Evolutionary conservation across 2,888 invertebrate genomes (phyloP), one percentile per base, ranked within the genome.

Genomic region (Synergus laeviventris): DNA sequence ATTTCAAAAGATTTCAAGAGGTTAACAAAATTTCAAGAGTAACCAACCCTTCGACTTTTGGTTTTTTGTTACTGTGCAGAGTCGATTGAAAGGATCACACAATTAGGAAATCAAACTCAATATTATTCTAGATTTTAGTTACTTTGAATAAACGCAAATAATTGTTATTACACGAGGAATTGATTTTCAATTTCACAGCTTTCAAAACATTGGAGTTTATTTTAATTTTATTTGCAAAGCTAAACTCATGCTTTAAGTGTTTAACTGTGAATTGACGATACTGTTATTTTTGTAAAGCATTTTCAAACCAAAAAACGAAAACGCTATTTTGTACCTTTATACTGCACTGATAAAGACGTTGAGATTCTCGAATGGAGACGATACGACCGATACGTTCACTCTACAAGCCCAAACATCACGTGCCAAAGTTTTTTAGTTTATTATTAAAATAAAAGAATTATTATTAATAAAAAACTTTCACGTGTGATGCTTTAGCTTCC

Each of bases 331-430:
- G 49, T 70, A 70, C 70, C 70, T 70, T 45, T 11, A 31, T 12
- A n/a, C 9, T n/a, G 49, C n/a, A 31, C 49, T 7, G 70, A 70
- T 36, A 36, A 70, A 70, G 70, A 12, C 49, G 36, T 54, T n/a
- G 70, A 18, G 11, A 49, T 70, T 70, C 31, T 31, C 36, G 16
- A 24, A 49, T 45, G 31, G 70, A 12, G 70, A 49, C 31, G 49
- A 70, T 31, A 31, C 31, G 31, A 31, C 31, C 31, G 31, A 31
- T 31, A 31, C 49, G 45, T 36, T 70, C 24, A 36, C 7, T 49
- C 70, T 70, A 70, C 11, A 36, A 70, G 31, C 70, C 70, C 24
- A 70, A 70, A n/a, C 70, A 70, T 70, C 70, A 45, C 70, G 70
- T 16, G 70, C 36, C 45, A 49, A 70, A 70, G 24, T 70, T 70